Evolutionary conservation across 64 coral and sea anemone species (phyloP), one percentile per base, ranked within the genome.

Genomic region (Porites lutea): DNA sequence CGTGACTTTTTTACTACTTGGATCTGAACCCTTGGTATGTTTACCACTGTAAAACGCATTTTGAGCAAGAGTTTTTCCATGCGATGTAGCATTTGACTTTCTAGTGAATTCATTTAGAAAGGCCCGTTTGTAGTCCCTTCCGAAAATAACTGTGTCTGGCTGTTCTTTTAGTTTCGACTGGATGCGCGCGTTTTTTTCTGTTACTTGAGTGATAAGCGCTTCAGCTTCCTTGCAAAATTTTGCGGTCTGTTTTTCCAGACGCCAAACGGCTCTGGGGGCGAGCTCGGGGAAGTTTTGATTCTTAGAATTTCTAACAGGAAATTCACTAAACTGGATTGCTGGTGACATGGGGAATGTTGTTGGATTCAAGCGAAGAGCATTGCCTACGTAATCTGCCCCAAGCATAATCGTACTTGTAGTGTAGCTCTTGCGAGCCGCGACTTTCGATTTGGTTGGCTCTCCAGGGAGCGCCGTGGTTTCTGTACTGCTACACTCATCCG

Each of bases 151-250:
- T 16, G 72, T 48, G 5, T 75, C 45, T 49, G 72, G 45, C 0
- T 15, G 72, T 19, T 50, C 46, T 75, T 49, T 75, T 18, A 75
- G 13, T 50, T 75, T 48, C 47, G 46, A 50, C 45, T 75, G 72
- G 13, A 75, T 50, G 8, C 50, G 11, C 11, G 47, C 72, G 44
- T 2, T 75, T 8, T 50, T 75, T 50, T 49, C 72, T 75, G 72
- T 51, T 3, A 75, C 72, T 5, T 75, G 2, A 50, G 46, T 14
- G 45, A 75, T 75, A 65, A 93, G 71, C 53, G 14, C 66, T 1
- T 88, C 79, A n/a, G 88, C 93, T 59, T 94, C 88, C 75, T 95
- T 68, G 59, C 87, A 86, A 68, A 86, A 83, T 43, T 74, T 83
- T 4, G 66, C 64, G 14, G 93, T 49, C 45, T 90, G 93, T 60